Base-by-base conservation (phyloP, 2,888 invertebrate species). In the Dynastes grantii region DNA sequence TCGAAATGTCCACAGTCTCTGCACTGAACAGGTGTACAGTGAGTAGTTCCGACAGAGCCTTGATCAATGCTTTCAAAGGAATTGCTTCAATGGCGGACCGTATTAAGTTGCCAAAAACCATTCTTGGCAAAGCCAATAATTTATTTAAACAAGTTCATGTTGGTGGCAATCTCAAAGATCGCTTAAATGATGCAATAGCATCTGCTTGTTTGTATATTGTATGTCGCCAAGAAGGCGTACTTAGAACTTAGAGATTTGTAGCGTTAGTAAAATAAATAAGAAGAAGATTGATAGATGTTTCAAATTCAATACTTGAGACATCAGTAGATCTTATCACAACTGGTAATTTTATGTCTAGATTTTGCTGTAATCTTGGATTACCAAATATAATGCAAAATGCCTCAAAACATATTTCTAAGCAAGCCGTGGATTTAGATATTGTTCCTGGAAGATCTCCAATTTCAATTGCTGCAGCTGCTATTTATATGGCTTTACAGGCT, bases 401-500 rank as follows among this genome's bases (percentile, higher is more conserved):
- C 2, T 99, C 99, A 0, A 98, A 98, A 0, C 95, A 97, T 85
- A 99, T 99, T 86, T 99, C 99, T 0, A 92, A 96, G 85, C 97
- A 97, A 87, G 99, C 99, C 2, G 98, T 98, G 0, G 98, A 99
- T 86, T 90, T 98, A 89, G 98, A 99, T 87, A 96, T 99, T 85
- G 98, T 99, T 8, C 97, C 99, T 58, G 99, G 99, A 5, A 93
- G 99, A 85, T 98, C 98, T 78, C 99, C 99, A 0, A 98, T 99
- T 82, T 99, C 99, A 0, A 98, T 99, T 0, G 98, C 99, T 0
- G 99, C 99, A 6, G 99, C 99, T 68, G 98, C 99, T 76, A 99
- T 99, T 86, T 99, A 99, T 86, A 99, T 99, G 99, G 99, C 99
- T 1, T 98, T 98, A 13, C 98, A 98, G 94, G 97, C 98, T 0